Base-by-base conservation (phyloP, 2,797 vertebrate species). In the Eulemur coronatus region DNA sequence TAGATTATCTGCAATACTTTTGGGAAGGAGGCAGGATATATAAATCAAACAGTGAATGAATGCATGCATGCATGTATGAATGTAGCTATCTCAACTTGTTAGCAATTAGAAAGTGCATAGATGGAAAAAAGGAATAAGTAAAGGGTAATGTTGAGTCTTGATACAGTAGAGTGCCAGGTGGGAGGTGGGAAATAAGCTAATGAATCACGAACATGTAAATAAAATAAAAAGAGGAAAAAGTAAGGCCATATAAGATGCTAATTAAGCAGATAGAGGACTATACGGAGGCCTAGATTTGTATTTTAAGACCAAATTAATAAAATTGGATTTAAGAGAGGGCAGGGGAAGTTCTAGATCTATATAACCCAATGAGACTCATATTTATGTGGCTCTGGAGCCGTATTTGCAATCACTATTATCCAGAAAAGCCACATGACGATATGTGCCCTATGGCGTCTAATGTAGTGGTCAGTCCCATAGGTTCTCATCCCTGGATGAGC, bases 251-350 rank as follows among this genome's bases (percentile, higher is more conserved):
- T 70, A 76, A 81, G 48, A 91, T 75, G 79, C 14, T 52, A 65
- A 70, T 73, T 97, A 20, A 89, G 50, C 18, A 48, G 26, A 75
- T 85, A 4, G 38, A 22, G 57, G 33, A 88, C 33, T 80, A 76
- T 57, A 84, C 43, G 78, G 85, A 94, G n/a, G 24, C 33, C 15
- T 63, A 33, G 33, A 84, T 86, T 94, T 94, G 52, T 90, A 89
- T 94, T 96, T 97, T 91, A 94, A 91, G 85, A 70, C 17, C 28
- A 95, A 67, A 89, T 85, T 65, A 88, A 26, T 93, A 82, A 61
- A 30, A 79, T 50, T 57, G 4, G 8, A 84, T 38, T 88, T 75
- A 86, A 92, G 75, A 93, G 72, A 89, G 43, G 75, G 38, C 14
- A 52, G n/a, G 63, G 6, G 4, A 35, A 78, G 17, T 96, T 94